Conservation (phyloP, 2,888 invertebrate genomes). For the Drosophila quinaria region DNA sequence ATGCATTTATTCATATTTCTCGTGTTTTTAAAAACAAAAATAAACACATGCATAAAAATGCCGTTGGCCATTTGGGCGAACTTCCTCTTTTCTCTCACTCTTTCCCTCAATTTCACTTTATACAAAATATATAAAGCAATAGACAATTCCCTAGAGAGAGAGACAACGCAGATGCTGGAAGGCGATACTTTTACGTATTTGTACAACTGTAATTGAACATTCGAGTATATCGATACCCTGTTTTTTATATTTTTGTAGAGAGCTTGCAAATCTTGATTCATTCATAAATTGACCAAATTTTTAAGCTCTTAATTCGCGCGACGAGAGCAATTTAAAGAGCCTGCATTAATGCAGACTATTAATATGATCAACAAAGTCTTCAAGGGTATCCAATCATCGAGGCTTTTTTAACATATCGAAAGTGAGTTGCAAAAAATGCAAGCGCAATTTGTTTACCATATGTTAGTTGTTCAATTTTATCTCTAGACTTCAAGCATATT, state of each 20-base stretch:
- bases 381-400: conserved; percentile 1
- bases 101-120: conserved; percentile 8
- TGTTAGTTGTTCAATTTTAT: conserved; percentile 1
- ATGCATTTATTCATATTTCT: conserved; percentile 47
- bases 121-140: conserved; percentile 24
- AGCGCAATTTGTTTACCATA: conserved; percentile 7
- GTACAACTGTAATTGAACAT: conserved; percentile 39
- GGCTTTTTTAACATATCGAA: not conserved
- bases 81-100: conserved; percentile 50
- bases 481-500: not conserved
- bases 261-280: conserved; percentile 1
- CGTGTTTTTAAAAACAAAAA: conserved; percentile 46
- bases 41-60: conserved; percentile 61
- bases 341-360: conserved; percentile 4
- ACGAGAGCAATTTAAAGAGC: not conserved
- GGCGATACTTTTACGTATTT: conserved; percentile 26
- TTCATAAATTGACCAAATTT: conserved; percentile 6
- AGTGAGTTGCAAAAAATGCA: not conserved
- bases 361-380: not conserved
- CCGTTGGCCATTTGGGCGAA: conserved; percentile 54
- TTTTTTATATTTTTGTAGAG: conserved; percentile 2
- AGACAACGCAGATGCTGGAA: conserved; percentile 30
- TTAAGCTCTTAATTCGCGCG: not conserved
- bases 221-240: conserved; percentile 5
- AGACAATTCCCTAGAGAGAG: conserved; percentile 43